Evolutionary conservation across 1,140 invertebrate species (phyloP).

Genomic region (Drosophila rhopaloa): DNA sequence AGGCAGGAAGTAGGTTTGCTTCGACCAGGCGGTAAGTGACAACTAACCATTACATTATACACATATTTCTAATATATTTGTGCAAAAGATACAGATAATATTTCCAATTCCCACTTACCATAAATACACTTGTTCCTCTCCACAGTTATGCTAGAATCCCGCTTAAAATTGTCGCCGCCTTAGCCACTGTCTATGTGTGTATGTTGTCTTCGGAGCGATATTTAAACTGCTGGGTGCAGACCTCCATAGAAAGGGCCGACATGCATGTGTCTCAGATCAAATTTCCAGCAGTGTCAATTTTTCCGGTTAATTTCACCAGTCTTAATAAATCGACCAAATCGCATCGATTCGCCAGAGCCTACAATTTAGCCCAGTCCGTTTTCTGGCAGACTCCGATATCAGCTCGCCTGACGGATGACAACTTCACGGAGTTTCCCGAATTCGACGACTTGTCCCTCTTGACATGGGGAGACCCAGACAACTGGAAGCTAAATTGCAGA

Average conservation of each 20-base stretch:
- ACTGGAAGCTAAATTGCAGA: conserved; percentile 38
- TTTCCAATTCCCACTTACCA: no score
- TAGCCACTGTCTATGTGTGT: conserved; percentile 51
- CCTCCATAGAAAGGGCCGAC: conserved; percentile 76
- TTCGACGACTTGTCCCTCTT: neutral
- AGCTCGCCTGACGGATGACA: neutral
- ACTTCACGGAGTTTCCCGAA: conserved; percentile 29
- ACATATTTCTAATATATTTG: no score
- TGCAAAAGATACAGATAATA: no score
- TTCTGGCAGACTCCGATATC: conserved; percentile 19
- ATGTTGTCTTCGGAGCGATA: conserved; percentile 67
- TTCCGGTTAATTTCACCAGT: conserved; percentile 38
- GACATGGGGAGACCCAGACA: neutral
- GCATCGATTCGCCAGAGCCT: conserved; percentile 4
- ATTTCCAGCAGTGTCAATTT: conserved; percentile 72
- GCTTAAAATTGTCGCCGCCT: conserved; percentile 19
- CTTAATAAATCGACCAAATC: neutral
- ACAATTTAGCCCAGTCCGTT: conserved; percentile 42
- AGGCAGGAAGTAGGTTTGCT: neutral
- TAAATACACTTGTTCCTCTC: no score
- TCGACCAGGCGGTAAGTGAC: conserved; percentile 39
- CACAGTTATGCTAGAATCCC: conserved; percentile 32
- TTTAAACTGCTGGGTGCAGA: conserved; percentile 75
- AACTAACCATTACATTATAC: no score
- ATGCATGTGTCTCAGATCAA: conserved; percentile 73